Base-by-base conservation (phyloP, 2,888 invertebrate species). In the Melieria omissa region DNA sequence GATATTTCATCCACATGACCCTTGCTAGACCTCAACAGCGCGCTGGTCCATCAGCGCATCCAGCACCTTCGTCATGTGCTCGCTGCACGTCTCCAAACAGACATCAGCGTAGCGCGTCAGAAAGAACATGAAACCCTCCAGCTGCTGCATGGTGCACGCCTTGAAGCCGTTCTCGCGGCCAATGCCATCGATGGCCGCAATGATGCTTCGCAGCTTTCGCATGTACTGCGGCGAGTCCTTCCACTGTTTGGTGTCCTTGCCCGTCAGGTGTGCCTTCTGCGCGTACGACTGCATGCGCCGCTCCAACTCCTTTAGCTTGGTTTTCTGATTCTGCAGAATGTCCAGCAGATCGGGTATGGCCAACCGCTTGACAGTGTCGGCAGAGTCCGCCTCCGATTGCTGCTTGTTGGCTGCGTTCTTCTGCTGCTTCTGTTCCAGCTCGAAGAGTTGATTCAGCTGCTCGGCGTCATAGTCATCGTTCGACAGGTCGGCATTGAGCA, bases 71-170 rank as follows among this genome's bases (percentile, higher is more conserved):
- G 82, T 79, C 77, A 85, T 80, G 47, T 85, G 82, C 52, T 79
- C 78, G 12, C 76, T 80, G 77, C 85, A 86, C 7, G 73, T 83
- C 62, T 77, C 78, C 46, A 85, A 66, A 57, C 85, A 85, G 3
- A 79, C 75, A 70, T 85, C 83, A 12, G 85, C 83, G 72, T 86
- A 84, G 14, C 82, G 80, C 6, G 79, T 78, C 5, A 86, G 74
- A 52, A 82, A 82, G 55, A 80, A 82, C 79, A 85, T 77, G 41
- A 83, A 86, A 63, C 78, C 80, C 73, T 86, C 83, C 55, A 85
- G 77, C 68, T 85, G 81, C 9, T 80, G 78, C 60, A 78, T 70
- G 8, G 80, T 76, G 57, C 83, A 85, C 7, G 77, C 65, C 0
- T 78, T 77, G 60, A 85, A 85, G n/a, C 83, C 83, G 3, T 72